phyloP scores from a whole-genome alignment of 2,797 vertebrate species.

The Labroides dimidiatus region DNA sequence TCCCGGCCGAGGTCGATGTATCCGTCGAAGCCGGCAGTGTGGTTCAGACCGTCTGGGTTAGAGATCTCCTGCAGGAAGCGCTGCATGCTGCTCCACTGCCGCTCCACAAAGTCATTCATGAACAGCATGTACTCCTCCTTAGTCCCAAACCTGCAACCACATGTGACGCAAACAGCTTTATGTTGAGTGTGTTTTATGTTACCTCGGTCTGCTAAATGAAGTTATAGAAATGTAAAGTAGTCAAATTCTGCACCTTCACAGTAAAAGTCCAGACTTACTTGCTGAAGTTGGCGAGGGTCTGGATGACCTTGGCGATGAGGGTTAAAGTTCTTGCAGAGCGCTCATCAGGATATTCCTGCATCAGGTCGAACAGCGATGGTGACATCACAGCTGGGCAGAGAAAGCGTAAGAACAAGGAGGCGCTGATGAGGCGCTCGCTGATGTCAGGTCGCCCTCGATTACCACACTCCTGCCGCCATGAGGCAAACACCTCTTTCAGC shows the following conservation, averaged over 20 bases:
- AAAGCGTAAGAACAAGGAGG: conserved; percentile 95
- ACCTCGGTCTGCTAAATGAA: no score
- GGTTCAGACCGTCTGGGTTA: conserved; percentile 92
- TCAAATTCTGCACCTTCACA: not conserved
- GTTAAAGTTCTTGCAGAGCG: conserved; percentile 93
- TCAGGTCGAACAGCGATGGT: conserved; percentile 94
- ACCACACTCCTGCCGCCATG: conserved; percentile 95
- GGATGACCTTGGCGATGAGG: conserved; percentile 96
- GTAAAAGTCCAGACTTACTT: conserved; percentile 80
- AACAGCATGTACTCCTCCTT: conserved; percentile 99
- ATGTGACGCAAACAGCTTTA: not conserved
- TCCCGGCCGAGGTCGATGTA: conserved; percentile 96
- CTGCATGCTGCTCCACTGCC: conserved; percentile 97
- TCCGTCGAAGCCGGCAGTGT: conserved; percentile 93
- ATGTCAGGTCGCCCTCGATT: conserved; percentile 92
- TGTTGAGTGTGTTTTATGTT: no score
- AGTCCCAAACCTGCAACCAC: conserved; percentile 89
- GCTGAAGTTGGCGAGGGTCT: conserved; percentile 97
- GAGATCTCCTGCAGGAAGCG: conserved; percentile 96
- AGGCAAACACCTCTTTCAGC: conserved; percentile 96
- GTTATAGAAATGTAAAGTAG: no score
- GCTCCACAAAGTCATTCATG: conserved; percentile 98
- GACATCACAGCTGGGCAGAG: conserved; percentile 97
- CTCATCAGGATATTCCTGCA: conserved; percentile 95
- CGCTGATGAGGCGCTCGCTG: conserved; percentile 94